Evolutionary conservation across 2,888 invertebrate genomes (phyloP).

Genomic region (Caenorhabditis becei): DNA sequence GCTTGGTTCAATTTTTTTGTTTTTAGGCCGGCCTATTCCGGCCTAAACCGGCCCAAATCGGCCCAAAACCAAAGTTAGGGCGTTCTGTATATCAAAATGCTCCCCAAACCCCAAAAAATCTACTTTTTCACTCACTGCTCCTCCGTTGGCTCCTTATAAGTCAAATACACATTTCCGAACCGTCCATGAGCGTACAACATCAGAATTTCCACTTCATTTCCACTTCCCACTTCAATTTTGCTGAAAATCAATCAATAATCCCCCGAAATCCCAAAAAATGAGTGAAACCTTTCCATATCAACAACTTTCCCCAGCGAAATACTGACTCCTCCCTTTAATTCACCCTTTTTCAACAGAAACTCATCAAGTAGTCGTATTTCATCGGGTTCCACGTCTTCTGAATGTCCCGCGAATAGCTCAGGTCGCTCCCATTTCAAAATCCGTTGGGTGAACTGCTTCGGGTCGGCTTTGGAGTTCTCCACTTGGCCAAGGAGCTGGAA

Average conservation of each 20-base stretch:
- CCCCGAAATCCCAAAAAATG: not conserved
- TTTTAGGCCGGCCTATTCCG: too few relatives aligned
- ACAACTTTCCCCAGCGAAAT: slow-evolving; percentile 1
- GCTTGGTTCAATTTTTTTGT: too few relatives aligned
- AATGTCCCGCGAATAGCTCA: not conserved
- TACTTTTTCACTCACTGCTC: not conserved
- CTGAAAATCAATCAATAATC: not conserved
- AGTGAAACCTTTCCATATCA: not conserved
- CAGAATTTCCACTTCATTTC: slow-evolving; percentile 9
- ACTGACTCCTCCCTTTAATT: not conserved
- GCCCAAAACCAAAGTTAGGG: not conserved
- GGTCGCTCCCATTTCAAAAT: not conserved
- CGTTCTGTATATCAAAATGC: not conserved
- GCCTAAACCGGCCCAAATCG: too few relatives aligned
- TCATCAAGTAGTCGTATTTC: not conserved
- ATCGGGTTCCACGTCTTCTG: not conserved
- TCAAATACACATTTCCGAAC: slow-evolving; percentile 1
- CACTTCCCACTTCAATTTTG: slow-evolving; percentile 9
- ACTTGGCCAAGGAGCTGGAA: slow-evolving; percentile 8
- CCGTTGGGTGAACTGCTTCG: not conserved
- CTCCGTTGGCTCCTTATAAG: not conserved
- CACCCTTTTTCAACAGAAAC: not conserved
- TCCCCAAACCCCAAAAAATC: not conserved
- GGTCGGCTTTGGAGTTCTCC: not conserved
- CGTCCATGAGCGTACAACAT: not conserved